phyloP scores from a whole-genome alignment of 2,113 vertebrate species.

The Maccullochella peelii region DNA sequence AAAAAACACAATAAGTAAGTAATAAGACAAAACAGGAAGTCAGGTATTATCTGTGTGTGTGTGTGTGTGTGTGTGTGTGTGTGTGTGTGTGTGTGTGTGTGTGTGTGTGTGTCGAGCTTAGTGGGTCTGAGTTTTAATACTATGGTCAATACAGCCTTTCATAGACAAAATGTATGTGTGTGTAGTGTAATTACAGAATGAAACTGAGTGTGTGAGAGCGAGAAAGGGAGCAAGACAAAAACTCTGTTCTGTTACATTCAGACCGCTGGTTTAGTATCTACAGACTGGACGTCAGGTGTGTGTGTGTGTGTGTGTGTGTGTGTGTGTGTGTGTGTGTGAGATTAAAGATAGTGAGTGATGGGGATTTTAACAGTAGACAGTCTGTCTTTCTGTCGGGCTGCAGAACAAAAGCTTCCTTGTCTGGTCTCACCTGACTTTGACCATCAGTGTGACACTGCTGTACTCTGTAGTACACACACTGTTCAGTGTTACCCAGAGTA shows the following conservation, averaged over 20 bases:
- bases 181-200: conserved; percentile 27
- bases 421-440: conserved; percentile 66
- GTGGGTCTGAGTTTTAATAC: background rate
- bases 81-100: background rate
- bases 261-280: background rate
- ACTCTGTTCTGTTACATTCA: conserved; percentile 43
- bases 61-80: too few relatives aligned
- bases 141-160: conserved; percentile 48
- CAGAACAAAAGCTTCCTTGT: conserved; percentile 64
- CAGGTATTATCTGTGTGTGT: background rate
- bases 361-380: conserved; percentile 57
- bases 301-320: conserved; percentile 32
- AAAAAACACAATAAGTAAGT: too few relatives aligned
- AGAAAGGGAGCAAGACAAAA: conserved; percentile 14
- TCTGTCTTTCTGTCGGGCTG: conserved; percentile 49
- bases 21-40: background rate
- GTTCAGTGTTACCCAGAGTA: background rate
- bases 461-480: background rate
- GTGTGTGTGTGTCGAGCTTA: background rate
- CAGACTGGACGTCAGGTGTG: background rate
- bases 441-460: conserved; percentile 14
- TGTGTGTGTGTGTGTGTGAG: conserved; percentile 19
- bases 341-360: conserved; percentile 76
- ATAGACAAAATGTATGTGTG: conserved; percentile 10
- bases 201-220: background rate